Evolutionary conservation across 2,797 vertebrate genomes (phyloP).

Genomic region (Bothrops alternatus): DNA sequence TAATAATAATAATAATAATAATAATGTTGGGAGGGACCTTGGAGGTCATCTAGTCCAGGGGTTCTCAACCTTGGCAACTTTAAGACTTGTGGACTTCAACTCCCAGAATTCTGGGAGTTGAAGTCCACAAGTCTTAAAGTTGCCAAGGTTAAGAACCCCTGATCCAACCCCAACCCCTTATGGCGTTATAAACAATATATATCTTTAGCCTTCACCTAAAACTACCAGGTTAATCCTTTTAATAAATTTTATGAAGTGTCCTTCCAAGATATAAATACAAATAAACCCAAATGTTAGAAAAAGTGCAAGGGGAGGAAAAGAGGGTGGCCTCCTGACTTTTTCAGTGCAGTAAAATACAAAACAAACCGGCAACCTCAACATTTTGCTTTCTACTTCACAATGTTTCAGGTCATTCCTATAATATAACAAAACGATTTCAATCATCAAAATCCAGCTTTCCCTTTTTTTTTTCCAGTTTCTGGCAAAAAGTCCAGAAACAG

Average conservation of each 20-base stretch:
- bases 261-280: background rate
- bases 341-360: background rate
- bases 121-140: no score
- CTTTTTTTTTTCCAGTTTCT: background rate
- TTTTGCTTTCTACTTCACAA: background rate
- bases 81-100: no score
- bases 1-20: no score
- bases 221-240: background rate
- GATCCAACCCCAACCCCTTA: no score
- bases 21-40: no score
- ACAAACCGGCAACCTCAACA: background rate
- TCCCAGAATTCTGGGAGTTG: no score
- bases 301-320: background rate
- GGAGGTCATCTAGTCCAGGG: no score
- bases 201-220: background rate
- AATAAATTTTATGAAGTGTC: background rate
- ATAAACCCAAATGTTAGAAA: background rate
- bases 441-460: no score
- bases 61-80: no score
- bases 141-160: no score
- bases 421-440: background rate
- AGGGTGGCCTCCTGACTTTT: background rate
- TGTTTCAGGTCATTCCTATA: background rate
- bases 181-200: background rate
- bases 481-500: background rate